Conservation (phyloP, 2,113 vertebrate genomes). For the Lepidothrix coronata region DNA sequence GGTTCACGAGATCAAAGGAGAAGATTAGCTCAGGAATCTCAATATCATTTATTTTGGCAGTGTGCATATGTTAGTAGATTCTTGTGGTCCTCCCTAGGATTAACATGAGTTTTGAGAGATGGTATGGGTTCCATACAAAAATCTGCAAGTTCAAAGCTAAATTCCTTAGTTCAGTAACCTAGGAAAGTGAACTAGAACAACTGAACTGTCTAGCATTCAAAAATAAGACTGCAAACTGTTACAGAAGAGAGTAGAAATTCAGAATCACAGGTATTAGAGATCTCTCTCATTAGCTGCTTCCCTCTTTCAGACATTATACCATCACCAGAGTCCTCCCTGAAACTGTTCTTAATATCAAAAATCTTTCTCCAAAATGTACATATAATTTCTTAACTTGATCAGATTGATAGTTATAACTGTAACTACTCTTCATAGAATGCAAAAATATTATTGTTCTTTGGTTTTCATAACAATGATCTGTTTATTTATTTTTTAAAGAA, state of each 20-base stretch:
- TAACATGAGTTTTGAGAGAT: not conserved
- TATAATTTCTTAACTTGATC: not conserved
- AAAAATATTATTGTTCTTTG: not conserved
- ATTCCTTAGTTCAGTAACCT: not conserved
- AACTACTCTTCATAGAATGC: not conserved
- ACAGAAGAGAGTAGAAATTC: not conserved
- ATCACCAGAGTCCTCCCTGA: not conserved
- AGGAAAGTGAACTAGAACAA: not conserved
- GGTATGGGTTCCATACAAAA: not conserved
- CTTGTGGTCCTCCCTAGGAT: not conserved
- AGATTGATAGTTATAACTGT: not conserved
- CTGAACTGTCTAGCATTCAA: not conserved
- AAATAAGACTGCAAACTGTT: not conserved
- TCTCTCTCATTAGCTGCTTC: not conserved
- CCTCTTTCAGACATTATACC: not conserved
- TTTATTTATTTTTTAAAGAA: not conserved
- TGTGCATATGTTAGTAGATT: not conserved
- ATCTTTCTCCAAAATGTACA: not conserved
- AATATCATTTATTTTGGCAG: constrained; percentile 10
- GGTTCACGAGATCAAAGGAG: not conserved
- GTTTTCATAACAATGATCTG: not conserved
- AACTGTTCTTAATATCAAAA: not conserved
- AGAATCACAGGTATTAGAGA: not conserved
- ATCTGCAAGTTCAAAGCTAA: not conserved
- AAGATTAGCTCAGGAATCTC: constrained; percentile 17